Evolutionary conservation across 2,113 vertebrate genomes (phyloP), one percentile per base, ranked within the genome.

Genomic region (Dipodomys spectabilis): DNA sequence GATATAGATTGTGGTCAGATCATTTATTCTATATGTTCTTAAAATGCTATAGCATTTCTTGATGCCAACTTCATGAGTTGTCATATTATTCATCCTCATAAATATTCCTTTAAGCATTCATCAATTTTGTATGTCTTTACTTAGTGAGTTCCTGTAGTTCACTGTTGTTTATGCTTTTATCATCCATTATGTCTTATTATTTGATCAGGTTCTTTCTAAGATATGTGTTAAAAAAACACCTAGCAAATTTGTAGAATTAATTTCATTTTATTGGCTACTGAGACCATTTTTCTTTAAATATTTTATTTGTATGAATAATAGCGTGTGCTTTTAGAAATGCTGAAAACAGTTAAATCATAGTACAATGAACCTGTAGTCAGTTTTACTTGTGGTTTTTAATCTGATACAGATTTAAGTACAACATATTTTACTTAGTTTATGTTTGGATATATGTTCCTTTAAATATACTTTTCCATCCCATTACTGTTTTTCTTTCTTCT

Each of bases 341-440:
- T 39, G 39, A 39, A 39, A 87, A 75, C 73, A 68, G 1, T 73
- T 75, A 80, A 32, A 74, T 35, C 20, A 72, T 72, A 64, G 77
- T 28, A 23, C 25, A 27, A 7, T 39, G 18, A 82, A 32, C 1
- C 6, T 53, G 91, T 74, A 45, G 62, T 13, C 16, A 39, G 39
- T 84, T 82, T 45, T 69, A 39, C 20, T 62, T 30, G 11, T 82
- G 11, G 11, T 60, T 69, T 95, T 82, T 20, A 64, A 69, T 73
- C 27, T 86, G 28, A 68, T 88, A 32, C 11, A 45, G 39, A 73
- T 79, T 64, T 69, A 60, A n/a, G 4, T 86, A 64, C 3, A 77
- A 83, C 1, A 83, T 68, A 16, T 78, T 90, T 82, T 30, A 80
- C 35, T 81, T 88, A 25, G 9, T 35, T 90, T 93, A 74, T 84